phyloP scores from a whole-genome alignment of 2,113 vertebrate genomes.

The Erythrocercus mccallii region DNA sequence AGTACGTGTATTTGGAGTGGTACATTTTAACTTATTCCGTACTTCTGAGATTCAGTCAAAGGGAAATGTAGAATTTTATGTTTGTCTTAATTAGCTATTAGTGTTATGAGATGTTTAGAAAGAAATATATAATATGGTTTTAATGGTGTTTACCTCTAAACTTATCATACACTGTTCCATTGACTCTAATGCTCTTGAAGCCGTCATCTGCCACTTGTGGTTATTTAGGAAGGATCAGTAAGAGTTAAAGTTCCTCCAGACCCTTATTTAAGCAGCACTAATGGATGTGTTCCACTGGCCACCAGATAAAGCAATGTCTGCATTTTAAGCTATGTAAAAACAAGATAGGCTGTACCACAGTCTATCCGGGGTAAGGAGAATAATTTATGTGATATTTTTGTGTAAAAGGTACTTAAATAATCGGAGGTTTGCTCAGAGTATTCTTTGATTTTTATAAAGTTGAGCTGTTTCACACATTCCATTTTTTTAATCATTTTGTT shows the following conservation, averaged over 20 bases:
- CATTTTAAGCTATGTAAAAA: background rate
- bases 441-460: background rate
- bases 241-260: background rate
- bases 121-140: background rate
- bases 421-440: background rate
- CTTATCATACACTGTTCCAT: background rate
- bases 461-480: background rate
- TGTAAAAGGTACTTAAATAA: background rate
- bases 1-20: fast-evolving
- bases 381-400: background rate
- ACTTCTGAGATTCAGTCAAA: background rate
- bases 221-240: background rate
- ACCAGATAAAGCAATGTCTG: background rate
- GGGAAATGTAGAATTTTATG: background rate
- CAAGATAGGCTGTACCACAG: background rate
- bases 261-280: background rate
- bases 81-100: background rate
- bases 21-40: background rate
- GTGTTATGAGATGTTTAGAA: background rate
- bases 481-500: background rate
- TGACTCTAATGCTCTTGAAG: background rate
- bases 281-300: background rate
- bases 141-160: background rate
- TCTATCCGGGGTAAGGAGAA: background rate
- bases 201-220: background rate